phyloP scores from a whole-genome alignment of 1,140 invertebrate species.

The Aphidius gifuensis region DNA sequence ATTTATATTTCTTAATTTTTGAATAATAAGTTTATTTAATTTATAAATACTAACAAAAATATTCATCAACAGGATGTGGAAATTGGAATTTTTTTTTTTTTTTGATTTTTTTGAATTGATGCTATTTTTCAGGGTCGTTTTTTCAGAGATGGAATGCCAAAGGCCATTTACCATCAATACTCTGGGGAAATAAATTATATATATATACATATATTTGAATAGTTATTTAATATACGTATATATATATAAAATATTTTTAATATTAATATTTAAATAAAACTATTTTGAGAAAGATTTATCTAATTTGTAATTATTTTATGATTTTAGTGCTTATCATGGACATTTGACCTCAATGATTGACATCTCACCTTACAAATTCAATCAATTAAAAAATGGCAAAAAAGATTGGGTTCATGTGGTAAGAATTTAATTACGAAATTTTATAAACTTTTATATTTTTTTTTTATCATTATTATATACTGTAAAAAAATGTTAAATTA shows the following conservation, averaged over 20 bases:
- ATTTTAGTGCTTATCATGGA: conserved; percentile 95
- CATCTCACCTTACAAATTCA: conserved; percentile 97
- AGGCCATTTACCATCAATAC: neutral
- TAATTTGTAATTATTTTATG: conserved; percentile 22
- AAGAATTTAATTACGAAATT: conserved; percentile 45
- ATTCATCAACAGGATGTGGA: conserved; percentile 1
- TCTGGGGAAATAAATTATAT: too few relatives aligned
- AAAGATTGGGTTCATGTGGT: conserved; percentile 93
- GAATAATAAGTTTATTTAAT: neutral
- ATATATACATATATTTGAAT: too few relatives aligned
- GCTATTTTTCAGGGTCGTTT: conserved; percentile 1
- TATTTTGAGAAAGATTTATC: neutral
- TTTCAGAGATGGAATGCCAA: neutral
- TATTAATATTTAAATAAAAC: neutral
- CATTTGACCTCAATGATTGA: conserved; percentile 92
- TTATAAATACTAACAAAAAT: neutral
- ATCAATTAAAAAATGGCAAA: conserved; percentile 74
- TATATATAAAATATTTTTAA: neutral
- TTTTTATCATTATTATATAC: conserved; percentile 5
- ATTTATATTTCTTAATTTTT: neutral
- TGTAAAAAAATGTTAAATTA: neutral
- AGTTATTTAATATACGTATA: neutral
- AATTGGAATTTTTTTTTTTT: neutral
- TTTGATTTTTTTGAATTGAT: neutral
- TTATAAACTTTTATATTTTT: too few relatives aligned